These are phyloP conservation scores for Chrysopilus asiliformis DNA, from an alignment of 2,888 invertebrate genomes.

Conservation along the genomic window DNA sequence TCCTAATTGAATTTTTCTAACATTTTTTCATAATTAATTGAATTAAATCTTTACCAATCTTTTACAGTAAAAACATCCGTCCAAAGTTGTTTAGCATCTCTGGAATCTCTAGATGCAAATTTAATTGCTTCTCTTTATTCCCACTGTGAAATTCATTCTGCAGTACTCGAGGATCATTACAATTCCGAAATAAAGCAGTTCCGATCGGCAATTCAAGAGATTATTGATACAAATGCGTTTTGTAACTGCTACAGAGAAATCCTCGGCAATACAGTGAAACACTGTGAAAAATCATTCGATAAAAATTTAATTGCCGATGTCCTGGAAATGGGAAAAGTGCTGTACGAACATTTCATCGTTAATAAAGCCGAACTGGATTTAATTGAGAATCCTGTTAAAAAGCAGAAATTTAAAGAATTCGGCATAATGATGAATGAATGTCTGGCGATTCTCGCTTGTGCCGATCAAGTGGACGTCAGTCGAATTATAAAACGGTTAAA, in stretches of 20 bases:
- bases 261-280: constrained; percentile 19
- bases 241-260: constrained; percentile 25
- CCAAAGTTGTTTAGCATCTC: constrained; percentile 30
- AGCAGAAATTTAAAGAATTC: no score
- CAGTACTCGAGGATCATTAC: constrained; percentile 31
- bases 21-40: not conserved
- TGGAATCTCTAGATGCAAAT: constrained; percentile 30
- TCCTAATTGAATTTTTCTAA: constrained; percentile 1
- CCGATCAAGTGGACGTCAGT: constrained; percentile 24
- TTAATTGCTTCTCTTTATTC: constrained; percentile 31
- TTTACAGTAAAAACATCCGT: constrained; percentile 25
- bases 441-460: constrained; percentile 26
- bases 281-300: constrained; percentile 20
- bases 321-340: constrained; percentile 23
- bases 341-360: constrained; percentile 27
- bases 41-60: no score
- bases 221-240: constrained; percentile 29
- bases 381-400: no score
- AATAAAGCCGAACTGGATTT: constrained; percentile 21
- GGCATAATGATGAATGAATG: constrained; percentile 28
- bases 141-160: constrained; percentile 20
- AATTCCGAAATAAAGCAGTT: constrained; percentile 28
- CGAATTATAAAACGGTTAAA: constrained; percentile 31
- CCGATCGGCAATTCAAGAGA: constrained; percentile 25
- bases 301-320: constrained; percentile 21